Base-by-base conservation (phyloP, 2,113 vertebrate species). In the Dicentrarchus labrax region DNA sequence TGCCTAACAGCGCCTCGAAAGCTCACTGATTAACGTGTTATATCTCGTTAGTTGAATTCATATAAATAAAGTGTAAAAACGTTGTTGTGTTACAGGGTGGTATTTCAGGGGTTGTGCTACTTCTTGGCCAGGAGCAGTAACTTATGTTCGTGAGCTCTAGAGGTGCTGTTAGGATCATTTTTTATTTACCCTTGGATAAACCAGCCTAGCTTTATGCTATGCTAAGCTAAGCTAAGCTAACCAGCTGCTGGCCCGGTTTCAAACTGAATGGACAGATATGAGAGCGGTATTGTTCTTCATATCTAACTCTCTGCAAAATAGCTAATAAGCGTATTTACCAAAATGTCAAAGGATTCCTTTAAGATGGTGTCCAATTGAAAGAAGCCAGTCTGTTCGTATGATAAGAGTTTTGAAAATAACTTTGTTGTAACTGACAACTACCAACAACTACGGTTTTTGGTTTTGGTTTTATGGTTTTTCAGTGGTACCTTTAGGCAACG, bases 381-480 rank as follows among this genome's bases (percentile, higher is more conserved):
- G 24, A 56, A 22, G 19, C 3, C 57, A 15, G 13, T 5, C 0
- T 21, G 16, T 17, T 9, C 0, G 9, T 4, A 45, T 4, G 16
- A 24, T 48, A 38, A 65, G 56, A 48, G 48, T 36, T 11, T 50
- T 16, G 2, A 51, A 41, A 62, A 53, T n/a, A 3, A 30, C n/a
- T 71, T 68, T 69, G 36, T 51, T 75, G 54, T 57, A 38, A 36
- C 60, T 8, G 13, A 38, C 38, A 16, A 5, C 65, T 17, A 50
- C 11, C 3, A 16, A 24, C n/a, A 4, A 38, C 36, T 60, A 30
- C 30, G 4, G 30, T 51, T 84, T 84, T 87, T 73, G 60, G 57
- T 59, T n/a, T 41, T 65, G 53, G 82, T 84, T 87, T 73, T 69
- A 62, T 59, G 69, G n/a, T 59, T 30, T 30, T 30, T 30, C 30